A percentile compares a stretch with the other conserved stretches of the same genome.
Evolutionary conservation across 2,113 vertebrate species (phyloP).

Genomic region (Ctenomys sociabilis): DNA sequence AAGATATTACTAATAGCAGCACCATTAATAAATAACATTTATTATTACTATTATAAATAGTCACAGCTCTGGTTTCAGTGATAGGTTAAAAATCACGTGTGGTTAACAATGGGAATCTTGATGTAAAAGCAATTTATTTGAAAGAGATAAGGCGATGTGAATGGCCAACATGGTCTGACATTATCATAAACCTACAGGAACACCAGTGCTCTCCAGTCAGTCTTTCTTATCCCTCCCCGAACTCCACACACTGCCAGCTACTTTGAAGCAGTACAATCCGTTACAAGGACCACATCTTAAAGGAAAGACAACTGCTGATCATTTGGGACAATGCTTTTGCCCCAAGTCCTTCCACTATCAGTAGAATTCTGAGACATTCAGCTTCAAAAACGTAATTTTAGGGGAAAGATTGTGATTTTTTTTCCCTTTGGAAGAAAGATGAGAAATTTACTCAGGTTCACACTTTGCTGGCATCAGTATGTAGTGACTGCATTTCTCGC

Average conservation of each 20-base stretch:
- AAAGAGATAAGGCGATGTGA: not conserved
- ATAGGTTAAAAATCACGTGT: not conserved
- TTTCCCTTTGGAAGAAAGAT: not conserved
- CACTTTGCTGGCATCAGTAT: not conserved
- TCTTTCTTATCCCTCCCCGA: not conserved
- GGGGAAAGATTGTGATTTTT: not conserved
- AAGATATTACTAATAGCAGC: not conserved
- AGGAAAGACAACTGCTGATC: not conserved
- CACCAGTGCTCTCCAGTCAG: not conserved
- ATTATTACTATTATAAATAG: not conserved
- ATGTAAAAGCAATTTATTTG: conserved; percentile 29
- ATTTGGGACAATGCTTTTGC: not conserved
- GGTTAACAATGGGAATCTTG: not conserved
- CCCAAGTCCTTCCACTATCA: not conserved
- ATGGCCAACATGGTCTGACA: not conserved
- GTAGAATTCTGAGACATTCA: not conserved
- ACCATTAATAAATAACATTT: not conserved
- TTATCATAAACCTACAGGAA: not conserved
- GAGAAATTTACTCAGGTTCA: not conserved
- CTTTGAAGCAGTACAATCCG: not conserved
- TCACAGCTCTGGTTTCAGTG: not conserved
- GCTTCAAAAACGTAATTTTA: not conserved
- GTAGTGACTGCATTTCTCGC: not conserved
- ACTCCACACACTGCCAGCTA: not conserved
- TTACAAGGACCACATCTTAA: not conserved